Evolutionary conservation across 1,140 invertebrate species (phyloP).

Genomic region (Drosophila virilis): DNA sequence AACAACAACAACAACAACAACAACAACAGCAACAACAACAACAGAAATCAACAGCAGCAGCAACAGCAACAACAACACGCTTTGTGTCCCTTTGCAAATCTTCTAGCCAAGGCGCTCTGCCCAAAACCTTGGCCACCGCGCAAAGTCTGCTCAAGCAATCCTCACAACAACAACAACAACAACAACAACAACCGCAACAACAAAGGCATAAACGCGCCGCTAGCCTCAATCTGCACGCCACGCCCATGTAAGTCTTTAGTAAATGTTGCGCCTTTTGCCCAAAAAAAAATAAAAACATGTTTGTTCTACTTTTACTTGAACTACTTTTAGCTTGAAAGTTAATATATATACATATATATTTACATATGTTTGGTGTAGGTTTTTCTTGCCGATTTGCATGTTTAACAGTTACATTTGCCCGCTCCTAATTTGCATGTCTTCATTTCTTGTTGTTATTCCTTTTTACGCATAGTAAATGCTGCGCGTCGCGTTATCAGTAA

Average conservation of each 20-base stretch:
- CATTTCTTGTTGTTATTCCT: neutral
- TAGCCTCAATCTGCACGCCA: slow-evolving; percentile 56
- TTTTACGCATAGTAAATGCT: slow-evolving; percentile 20
- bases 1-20: slow-evolving; percentile 55
- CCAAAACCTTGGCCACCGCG: slow-evolving; percentile 73
- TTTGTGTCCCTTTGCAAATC: slow-evolving; percentile 66
- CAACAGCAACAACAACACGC: slow-evolving; percentile 35
- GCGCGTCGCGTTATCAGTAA: slow-evolving; percentile 32
- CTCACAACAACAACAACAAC: slow-evolving; percentile 24
- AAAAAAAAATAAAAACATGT: slow-evolving; percentile 14
- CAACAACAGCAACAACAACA: slow-evolving; percentile 36
- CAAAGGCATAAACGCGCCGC: slow-evolving; percentile 68
- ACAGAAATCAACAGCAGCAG: slow-evolving; percentile 35
- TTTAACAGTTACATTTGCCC: slow-evolving; percentile 38
- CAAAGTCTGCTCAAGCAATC: slow-evolving; percentile 58
- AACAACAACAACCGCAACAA: slow-evolving; percentile 38
- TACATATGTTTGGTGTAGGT: slow-evolving; percentile 59
- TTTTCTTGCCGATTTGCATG: slow-evolving; percentile 70
- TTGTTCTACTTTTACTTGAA: slow-evolving; percentile 42
- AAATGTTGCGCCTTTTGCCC: neutral
- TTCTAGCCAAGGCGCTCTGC: slow-evolving; percentile 70
- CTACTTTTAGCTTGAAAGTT: slow-evolving; percentile 37
- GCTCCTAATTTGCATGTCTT: slow-evolving; percentile 64
- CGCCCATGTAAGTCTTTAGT: slow-evolving; percentile 69
- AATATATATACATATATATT: slow-evolving; percentile 20